A percentile compares a stretch with the other conserved stretches of the same genome.
Evolutionary conservation across 2,113 vertebrate species (phyloP).

Genomic region (Syngnathoides biaculeatus): DNA sequence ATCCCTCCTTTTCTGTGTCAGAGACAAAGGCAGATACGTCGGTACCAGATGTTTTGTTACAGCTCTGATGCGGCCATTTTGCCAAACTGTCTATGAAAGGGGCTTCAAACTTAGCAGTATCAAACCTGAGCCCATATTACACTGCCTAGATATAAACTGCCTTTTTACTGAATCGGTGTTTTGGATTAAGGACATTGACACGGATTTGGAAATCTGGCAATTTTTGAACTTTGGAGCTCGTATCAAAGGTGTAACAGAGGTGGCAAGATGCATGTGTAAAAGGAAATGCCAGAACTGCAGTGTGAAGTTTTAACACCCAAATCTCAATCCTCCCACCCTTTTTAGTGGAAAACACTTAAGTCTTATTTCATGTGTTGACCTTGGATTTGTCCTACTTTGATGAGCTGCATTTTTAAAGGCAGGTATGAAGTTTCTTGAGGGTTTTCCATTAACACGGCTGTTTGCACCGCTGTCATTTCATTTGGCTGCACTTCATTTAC

Average conservation of each 20-base stretch:
- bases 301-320: not conserved
- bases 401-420: slow-evolving; percentile 26
- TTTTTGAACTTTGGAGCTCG: not conserved
- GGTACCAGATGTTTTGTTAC: too few species aligned
- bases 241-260: not conserved
- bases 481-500: slow-evolving; percentile 66
- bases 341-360: too few species aligned
- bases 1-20: too few species aligned
- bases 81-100: too few species aligned
- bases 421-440: slow-evolving; percentile 56
- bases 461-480: slow-evolving; percentile 58
- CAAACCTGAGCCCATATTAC: not conserved
- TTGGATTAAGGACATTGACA: not conserved
- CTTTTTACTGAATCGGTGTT: not conserved
- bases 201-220: not conserved
- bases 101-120: not conserved
- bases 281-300: not conserved
- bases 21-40: too few species aligned
- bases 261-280: not conserved
- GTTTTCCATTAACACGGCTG: slow-evolving; percentile 56
- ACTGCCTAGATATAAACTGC: not conserved
- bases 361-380: slow-evolving; percentile 9
- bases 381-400: slow-evolving; percentile 33
- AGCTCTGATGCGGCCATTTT: too few species aligned
- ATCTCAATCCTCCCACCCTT: not conserved